Evolutionary conservation across 1,140 invertebrate species (phyloP), one percentile per base, ranked within the genome.

Genomic region (Coptotermes formosanus): DNA sequence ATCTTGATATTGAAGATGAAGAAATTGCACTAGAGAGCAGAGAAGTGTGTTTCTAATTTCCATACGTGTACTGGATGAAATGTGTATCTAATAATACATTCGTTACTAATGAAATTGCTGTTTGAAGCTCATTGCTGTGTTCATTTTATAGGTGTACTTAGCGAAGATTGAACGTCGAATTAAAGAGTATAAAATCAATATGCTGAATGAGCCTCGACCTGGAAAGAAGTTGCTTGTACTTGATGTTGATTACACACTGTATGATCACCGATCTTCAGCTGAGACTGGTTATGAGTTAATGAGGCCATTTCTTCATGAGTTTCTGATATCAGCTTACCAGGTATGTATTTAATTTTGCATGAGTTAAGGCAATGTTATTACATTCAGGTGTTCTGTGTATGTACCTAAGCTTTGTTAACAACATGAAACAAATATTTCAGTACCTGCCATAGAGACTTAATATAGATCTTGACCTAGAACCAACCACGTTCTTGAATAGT

Each of bases 211-310:
- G 86, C 94, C 97, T 16, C 91, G 98, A 75, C 93, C 94, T 16
- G 95, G 94, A 55, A 99, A 98, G 90, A 98, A 98, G 89, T 91
- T 99, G 19, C 91, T 99, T 7, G 98, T 99, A 0, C 91, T 99
- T 48, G 98, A 99, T 90, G 98, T 99, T 89, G 98, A 99, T 91
- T 99, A 99, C 89, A 99, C 98, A 16, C 91, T 99, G 21, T 99
- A 98, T 91, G 98, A 99, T 92, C 98, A 99, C 90, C 94, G 96
- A 90, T 99, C 98, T 45, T 94, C 95, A 21, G 98, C 97, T 12
- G 96, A 98, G 91, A 95, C 94, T 87, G 97, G 96, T 88, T 91
- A 93, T 52, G 97, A 99, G 91, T 91, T 99, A 85, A 99, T 99
- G 97, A 92, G 98, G 86, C 98, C 98, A 1, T 99, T 95, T 90